Conservation (phyloP, 1,140 invertebrate genomes). For the Parapsyche elsis region DNA sequence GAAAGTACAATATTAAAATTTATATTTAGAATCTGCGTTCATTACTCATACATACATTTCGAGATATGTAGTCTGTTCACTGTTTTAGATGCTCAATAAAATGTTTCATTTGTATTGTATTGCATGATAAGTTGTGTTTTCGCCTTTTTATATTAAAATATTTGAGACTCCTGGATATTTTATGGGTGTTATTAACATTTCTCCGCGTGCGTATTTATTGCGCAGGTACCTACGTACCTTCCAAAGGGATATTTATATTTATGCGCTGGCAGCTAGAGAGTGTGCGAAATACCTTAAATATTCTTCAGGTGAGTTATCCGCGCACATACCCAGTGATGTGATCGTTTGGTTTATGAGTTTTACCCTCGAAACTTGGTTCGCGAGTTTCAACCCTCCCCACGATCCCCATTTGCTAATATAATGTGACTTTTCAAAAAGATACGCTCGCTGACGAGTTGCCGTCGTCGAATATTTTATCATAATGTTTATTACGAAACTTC, state of each 20-base stretch:
- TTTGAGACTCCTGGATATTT: too few species aligned
- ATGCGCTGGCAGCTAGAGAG: neutral
- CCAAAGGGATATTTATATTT: neutral
- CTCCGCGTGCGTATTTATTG: too few species aligned
- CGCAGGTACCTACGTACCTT: too few species aligned
- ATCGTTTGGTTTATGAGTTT: slow-evolving; percentile 40
- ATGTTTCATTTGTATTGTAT: too few species aligned
- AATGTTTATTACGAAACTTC: slow-evolving; percentile 38
- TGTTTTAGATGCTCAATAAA: too few species aligned
- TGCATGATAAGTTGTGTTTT: too few species aligned
- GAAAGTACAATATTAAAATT: too few species aligned
- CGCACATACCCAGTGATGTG: neutral
- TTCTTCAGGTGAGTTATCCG: neutral
- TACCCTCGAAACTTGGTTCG: slow-evolving; percentile 15
- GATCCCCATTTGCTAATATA: slow-evolving; percentile 7
- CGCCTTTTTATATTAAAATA: too few species aligned
- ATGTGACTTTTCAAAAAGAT: slow-evolving; percentile 24
- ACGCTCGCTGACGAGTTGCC: slow-evolving; percentile 9
- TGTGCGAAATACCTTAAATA: slow-evolving; percentile 28
- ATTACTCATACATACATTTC: neutral
- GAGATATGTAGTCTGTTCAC: neutral
- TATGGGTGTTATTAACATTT: too few species aligned
- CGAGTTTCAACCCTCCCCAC: neutral
- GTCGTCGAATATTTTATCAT: slow-evolving; percentile 28
- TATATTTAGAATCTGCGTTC: neutral